Evolutionary conservation across 2,888 invertebrate genomes (phyloP).

Genomic region (Julus scanicus): DNA sequence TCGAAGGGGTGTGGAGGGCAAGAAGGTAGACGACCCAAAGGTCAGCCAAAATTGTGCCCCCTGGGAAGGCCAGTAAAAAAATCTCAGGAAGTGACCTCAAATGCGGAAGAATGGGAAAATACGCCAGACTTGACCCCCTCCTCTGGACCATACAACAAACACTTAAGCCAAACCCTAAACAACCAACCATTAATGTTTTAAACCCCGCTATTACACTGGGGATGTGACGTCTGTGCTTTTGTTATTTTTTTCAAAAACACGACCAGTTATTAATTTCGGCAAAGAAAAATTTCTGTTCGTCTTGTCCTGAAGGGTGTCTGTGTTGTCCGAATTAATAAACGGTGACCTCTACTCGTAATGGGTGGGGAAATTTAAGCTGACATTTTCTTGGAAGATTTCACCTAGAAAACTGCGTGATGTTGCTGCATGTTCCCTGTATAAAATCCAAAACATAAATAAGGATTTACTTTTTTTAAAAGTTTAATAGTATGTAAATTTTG

Average conservation of each 20-base stretch:
- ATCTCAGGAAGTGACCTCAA: slow-evolving; percentile 26
- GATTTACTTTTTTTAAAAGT: no score
- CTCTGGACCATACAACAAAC: slow-evolving; percentile 8
- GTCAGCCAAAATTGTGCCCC: not conserved
- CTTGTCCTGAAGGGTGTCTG: not conserved
- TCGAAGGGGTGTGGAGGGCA: slow-evolving; percentile 4
- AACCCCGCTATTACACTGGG: not conserved
- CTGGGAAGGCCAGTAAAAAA: slow-evolving; percentile 27
- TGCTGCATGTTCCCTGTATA: no score
- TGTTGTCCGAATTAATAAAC: not conserved
- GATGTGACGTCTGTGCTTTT: not conserved
- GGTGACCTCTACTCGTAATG: not conserved
- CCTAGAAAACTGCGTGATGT: no score
- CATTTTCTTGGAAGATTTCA: no score
- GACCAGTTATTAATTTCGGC: slow-evolving; percentile 25
- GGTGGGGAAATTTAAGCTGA: not conserved
- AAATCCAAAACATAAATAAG: no score
- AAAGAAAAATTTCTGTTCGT: not conserved
- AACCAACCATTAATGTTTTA: not conserved
- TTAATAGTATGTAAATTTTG: no score
- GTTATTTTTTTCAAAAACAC: not conserved
- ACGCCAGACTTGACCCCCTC: slow-evolving; percentile 26
- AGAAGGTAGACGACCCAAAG: slow-evolving; percentile 37
- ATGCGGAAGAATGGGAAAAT: slow-evolving; percentile 1
- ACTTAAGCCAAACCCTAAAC: not conserved